Evolutionary conservation across 2,113 vertebrate species (phyloP).

Genomic region (Syrmaticus mikado): DNA sequence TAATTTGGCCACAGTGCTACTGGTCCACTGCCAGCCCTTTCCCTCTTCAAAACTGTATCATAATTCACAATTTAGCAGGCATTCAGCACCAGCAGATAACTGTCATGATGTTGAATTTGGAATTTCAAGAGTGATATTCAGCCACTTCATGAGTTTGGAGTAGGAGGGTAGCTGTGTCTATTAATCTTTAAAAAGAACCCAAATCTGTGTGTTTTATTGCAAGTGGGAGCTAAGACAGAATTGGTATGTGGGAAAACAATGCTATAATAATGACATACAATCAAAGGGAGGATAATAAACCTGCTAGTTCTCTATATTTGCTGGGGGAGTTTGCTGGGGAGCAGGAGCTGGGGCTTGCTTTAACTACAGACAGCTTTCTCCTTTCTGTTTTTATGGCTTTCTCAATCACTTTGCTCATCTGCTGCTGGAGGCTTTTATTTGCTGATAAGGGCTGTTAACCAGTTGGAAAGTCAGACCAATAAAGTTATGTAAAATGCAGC

Average conservation of each 20-base stretch:
- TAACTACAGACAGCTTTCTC: slow-evolving; percentile 55
- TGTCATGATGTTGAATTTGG: neutral
- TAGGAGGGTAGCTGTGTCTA: slow-evolving; percentile 10
- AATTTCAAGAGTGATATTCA: neutral
- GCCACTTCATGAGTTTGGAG: slow-evolving; percentile 10
- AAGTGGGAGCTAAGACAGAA: slow-evolving; percentile 49
- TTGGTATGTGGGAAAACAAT: slow-evolving; percentile 60
- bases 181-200: slow-evolving; percentile 64
- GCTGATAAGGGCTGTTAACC: slow-evolving; percentile 63
- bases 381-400: slow-evolving; percentile 67
- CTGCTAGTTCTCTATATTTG: slow-evolving; percentile 59
- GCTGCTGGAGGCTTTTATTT: slow-evolving; percentile 71
- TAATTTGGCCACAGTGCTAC: neutral
- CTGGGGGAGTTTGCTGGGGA: slow-evolving; percentile 49
- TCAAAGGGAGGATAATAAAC: slow-evolving; percentile 67
- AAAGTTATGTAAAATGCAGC: slow-evolving; percentile 22
- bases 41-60: neutral
- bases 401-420: slow-evolving; percentile 66
- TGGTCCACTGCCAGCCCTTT: neutral
- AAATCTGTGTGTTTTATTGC: slow-evolving; percentile 54
- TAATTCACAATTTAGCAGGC: neutral
- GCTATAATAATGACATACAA: slow-evolving; percentile 68
- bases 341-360: slow-evolving; percentile 47
- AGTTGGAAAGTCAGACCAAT: slow-evolving; percentile 60
- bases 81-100: neutral